Evolutionary conservation across 2,113 vertebrate genomes (phyloP).

Genomic region (Thryonomys swinderianus): DNA sequence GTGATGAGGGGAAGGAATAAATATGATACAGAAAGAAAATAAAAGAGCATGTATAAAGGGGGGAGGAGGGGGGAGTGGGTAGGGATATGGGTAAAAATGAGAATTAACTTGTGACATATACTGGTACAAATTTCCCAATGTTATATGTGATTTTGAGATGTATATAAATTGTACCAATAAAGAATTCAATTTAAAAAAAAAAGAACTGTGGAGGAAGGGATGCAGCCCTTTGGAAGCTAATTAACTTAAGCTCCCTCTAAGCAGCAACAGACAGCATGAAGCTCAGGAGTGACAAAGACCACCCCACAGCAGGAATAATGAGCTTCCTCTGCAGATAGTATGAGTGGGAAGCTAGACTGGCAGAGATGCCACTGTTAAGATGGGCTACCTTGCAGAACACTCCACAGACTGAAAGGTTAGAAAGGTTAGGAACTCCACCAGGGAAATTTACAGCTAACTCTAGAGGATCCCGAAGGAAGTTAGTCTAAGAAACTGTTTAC

Average conservation of each 20-base stretch:
- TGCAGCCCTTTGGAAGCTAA: neutral
- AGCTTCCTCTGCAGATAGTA: neutral
- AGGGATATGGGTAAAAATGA: too few species aligned
- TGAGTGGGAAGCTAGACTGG: neutral
- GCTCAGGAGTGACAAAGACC: too few species aligned
- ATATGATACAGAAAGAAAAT: too few species aligned
- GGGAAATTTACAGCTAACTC: neutral
- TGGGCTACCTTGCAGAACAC: neutral
- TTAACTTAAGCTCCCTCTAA: neutral
- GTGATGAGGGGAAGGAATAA: too few species aligned
- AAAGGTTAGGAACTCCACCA: neutral
- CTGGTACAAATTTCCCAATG: too few species aligned
- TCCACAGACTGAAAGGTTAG: neutral
- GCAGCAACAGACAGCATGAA: neutral
- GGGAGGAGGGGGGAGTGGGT: too few species aligned
- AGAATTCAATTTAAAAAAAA: too few species aligned
- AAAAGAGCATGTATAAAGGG: too few species aligned
- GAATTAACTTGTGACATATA: too few species aligned
- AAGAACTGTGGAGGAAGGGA: neutral
- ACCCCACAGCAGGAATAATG: neutral
- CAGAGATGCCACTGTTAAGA: neutral
- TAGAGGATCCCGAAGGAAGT: neutral
- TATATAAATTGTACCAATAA: too few species aligned
- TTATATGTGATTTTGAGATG: too few species aligned
- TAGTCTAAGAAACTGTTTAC: constrained; percentile 14